A percentile compares a stretch with the other conserved stretches of the same genome.
Conservation (phyloP, 2,113 vertebrate species). For the Pluvianellus socialis region DNA sequence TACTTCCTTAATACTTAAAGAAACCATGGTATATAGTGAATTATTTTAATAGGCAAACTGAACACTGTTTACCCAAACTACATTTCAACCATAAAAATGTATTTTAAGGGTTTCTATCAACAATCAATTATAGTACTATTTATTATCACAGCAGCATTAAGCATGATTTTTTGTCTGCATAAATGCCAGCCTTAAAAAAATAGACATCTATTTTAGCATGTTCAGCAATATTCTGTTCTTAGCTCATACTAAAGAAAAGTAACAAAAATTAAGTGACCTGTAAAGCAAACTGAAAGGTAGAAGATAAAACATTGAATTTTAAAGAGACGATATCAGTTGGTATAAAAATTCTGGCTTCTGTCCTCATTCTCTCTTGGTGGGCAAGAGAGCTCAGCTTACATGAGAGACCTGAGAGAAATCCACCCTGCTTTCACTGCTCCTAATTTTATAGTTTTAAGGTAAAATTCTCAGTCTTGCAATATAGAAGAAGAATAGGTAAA, state of each 20-base stretch:
- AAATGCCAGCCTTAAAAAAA: constrained; percentile 33
- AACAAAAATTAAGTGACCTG: constrained; percentile 55
- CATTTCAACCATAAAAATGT: constrained; percentile 65
- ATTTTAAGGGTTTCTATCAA: constrained; percentile 68
- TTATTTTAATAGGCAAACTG: constrained; percentile 72
- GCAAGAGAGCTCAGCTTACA: neutral
- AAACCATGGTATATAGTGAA: constrained; percentile 57
- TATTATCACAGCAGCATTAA: constrained; percentile 61
- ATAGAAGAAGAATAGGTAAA: neutral
- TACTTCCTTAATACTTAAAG: constrained; percentile 64
- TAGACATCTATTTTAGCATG: constrained; percentile 16
- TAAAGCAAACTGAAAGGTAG: constrained; percentile 32
- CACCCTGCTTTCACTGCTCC: neutral
- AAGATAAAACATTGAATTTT: neutral
- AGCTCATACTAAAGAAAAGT: constrained; percentile 23
- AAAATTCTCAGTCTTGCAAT: neutral
- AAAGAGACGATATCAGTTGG: neutral
- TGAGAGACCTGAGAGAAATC: neutral
- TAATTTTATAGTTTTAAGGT: neutral
- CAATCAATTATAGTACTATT: constrained; percentile 63
- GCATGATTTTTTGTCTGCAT: constrained; percentile 52
- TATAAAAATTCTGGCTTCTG: neutral
- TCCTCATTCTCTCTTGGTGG: neutral
- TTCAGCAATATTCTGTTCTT: constrained; percentile 61
- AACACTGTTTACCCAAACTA: constrained; percentile 64